Evolutionary conservation across 2,113 vertebrate species (phyloP).

Genomic region (Oophaga pumilio): DNA sequence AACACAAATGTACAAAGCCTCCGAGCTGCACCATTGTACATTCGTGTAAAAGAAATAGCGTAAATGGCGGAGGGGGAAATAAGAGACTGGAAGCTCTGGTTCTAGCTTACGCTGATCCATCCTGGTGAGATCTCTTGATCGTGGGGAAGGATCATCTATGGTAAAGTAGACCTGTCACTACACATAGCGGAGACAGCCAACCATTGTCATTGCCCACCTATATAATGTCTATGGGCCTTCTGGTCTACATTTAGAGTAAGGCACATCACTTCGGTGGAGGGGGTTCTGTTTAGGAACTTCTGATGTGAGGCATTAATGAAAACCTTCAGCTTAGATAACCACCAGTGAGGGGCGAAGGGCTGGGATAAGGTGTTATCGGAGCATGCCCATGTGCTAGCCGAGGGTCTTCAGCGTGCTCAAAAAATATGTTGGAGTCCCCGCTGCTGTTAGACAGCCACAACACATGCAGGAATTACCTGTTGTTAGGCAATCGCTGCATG

Average conservation of each 20-base stretch:
- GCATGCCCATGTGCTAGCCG: too few species aligned
- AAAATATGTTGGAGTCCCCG: too few species aligned
- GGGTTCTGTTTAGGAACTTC: not conserved
- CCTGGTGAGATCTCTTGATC: not conserved
- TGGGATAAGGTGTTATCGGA: too few species aligned
- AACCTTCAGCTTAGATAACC: not conserved
- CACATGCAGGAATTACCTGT: too few species aligned
- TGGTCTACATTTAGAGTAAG: not conserved
- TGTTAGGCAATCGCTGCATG: too few species aligned
- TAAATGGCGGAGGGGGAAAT: not conserved
- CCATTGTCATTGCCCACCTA: not conserved
- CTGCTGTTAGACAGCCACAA: too few species aligned
- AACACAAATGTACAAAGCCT: slow-evolving; percentile 23
- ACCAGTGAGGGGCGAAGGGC: not conserved
- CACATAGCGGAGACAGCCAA: slow-evolving; percentile 1
- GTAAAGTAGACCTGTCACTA: slow-evolving; percentile 3
- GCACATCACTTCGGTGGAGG: not conserved
- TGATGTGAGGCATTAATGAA: not conserved
- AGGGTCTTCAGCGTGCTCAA: too few species aligned
- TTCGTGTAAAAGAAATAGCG: slow-evolving; percentile 7
- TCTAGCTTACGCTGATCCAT: not conserved
- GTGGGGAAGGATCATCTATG: not conserved
- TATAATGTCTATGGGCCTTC: not conserved
- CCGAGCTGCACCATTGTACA: slow-evolving; percentile 32
- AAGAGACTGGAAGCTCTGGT: not conserved